These are phyloP conservation scores for Formicarius rufipectus DNA, from an alignment of 2,113 vertebrate genomes.

Conservation along the genomic window DNA sequence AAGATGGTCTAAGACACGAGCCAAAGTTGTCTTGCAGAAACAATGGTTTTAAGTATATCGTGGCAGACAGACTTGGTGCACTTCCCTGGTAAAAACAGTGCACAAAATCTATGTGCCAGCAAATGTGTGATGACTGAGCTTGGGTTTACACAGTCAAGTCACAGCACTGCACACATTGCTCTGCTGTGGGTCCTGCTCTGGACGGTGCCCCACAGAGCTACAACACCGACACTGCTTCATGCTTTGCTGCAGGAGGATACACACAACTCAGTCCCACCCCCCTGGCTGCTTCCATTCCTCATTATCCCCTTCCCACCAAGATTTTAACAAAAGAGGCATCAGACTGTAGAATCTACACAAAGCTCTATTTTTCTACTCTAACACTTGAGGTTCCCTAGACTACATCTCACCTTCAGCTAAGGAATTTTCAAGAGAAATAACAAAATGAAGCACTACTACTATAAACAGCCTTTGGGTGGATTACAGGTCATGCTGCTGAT, in stretches of 20 bases:
- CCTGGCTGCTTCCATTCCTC: not conserved
- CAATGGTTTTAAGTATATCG: not conserved
- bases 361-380: not conserved
- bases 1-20: rapidly evolving
- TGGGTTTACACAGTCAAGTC: not conserved
- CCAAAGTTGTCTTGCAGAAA: not conserved
- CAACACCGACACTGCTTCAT: rapidly evolving
- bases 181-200: not conserved
- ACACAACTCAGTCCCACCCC: rapidly evolving
- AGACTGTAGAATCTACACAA: not conserved
- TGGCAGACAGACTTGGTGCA: not conserved
- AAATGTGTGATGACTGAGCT: not conserved
- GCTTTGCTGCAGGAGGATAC: not conserved
- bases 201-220: not conserved
- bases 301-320: not conserved
- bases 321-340: not conserved
- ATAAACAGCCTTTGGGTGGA: not conserved
- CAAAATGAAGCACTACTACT: conserved; percentile 5
- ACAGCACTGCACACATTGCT: not conserved
- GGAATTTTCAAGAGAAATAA: conserved; percentile 2
- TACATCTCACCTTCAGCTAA: not conserved
- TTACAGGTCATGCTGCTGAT: not conserved
- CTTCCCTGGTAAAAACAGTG: not conserved
- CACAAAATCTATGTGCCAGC: not conserved
- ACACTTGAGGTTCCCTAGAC: not conserved